phyloP scores from a whole-genome alignment of 2,888 invertebrate genomes.

The Julus scanicus region DNA sequence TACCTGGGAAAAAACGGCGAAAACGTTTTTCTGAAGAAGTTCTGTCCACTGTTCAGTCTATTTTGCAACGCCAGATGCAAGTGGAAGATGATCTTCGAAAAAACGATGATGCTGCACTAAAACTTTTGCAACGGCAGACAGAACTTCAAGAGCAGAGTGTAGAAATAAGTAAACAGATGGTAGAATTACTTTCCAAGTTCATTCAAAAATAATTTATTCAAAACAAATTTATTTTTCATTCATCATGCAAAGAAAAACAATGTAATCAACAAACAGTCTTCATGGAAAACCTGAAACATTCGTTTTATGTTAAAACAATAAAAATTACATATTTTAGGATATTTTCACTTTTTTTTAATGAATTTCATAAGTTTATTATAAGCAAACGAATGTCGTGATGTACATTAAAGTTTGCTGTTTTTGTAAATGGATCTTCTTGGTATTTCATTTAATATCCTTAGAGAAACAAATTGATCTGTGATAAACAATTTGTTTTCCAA shows the following conservation, averaged over 20 bases:
- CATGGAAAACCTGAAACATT: too few relatives aligned
- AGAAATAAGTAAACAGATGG: constrained; percentile 6
- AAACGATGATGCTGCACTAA: background rate
- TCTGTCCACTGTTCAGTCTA: background rate
- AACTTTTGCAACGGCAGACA: background rate
- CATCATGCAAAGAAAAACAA: background rate
- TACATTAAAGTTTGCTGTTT: too few relatives aligned
- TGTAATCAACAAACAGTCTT: too few relatives aligned
- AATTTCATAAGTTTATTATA: too few relatives aligned
- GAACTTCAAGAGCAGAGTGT: constrained; percentile 6
- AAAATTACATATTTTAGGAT: too few relatives aligned
- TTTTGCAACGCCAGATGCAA: background rate
- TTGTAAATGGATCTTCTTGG: too few relatives aligned
- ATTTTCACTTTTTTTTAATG: too few relatives aligned
- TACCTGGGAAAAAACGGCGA: background rate
- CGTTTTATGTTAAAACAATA: too few relatives aligned
- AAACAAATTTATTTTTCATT: background rate
- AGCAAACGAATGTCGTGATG: too few relatives aligned
- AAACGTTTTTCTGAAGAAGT: background rate
- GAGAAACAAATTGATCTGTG: too few relatives aligned
- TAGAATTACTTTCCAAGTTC: background rate
- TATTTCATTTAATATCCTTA: too few relatives aligned
- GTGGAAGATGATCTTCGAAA: background rate
- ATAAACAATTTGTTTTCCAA: too few relatives aligned
- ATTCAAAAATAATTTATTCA: constrained; percentile 1